Evolutionary conservation across 2,113 vertebrate species (phyloP).

Genomic region (Nansenia antarctica): DNA sequence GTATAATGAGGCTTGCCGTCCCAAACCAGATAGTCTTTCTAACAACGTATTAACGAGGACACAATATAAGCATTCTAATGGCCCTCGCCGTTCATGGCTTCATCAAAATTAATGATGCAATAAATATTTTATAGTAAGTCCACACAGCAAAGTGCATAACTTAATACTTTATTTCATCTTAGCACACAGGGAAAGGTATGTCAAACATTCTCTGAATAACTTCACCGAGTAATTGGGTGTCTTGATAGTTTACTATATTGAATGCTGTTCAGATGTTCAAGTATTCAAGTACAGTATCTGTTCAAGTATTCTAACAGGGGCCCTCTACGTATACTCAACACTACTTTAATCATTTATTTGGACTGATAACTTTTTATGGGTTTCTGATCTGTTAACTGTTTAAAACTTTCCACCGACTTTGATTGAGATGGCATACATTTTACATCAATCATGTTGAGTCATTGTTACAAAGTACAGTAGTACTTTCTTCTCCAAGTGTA

Average conservation of each 20-base stretch:
- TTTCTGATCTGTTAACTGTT: constrained; percentile 40
- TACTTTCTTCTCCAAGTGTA: too few species aligned
- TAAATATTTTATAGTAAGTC: constrained; percentile 79
- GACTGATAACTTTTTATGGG: constrained; percentile 48
- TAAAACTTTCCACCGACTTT: constrained; percentile 47
- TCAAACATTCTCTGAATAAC: constrained; percentile 33
- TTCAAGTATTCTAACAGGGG: constrained; percentile 50
- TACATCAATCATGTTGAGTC: constrained; percentile 53
- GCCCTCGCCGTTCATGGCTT: constrained; percentile 69
- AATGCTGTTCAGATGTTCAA: constrained; percentile 33
- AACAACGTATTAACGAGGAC: constrained; percentile 73
- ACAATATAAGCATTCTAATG: constrained; percentile 77
- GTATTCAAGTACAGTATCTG: constrained; percentile 20
- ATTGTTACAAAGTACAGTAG: constrained; percentile 26
- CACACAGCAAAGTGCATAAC: constrained; percentile 75
- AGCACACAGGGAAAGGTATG: constrained; percentile 59
- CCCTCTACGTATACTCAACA: constrained; percentile 19
- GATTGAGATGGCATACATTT: constrained; percentile 56
- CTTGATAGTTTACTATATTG: constrained; percentile 42
- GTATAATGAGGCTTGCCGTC: constrained; percentile 67
- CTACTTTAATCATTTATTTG: constrained; percentile 44
- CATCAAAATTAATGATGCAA: constrained; percentile 82
- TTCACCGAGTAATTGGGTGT: constrained; percentile 40
- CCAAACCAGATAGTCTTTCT: constrained; percentile 48
- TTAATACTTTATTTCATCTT: constrained; percentile 74